Evolutionary conservation across 2,888 invertebrate species (phyloP).

Genomic region (Philopedon plagiatum): DNA sequence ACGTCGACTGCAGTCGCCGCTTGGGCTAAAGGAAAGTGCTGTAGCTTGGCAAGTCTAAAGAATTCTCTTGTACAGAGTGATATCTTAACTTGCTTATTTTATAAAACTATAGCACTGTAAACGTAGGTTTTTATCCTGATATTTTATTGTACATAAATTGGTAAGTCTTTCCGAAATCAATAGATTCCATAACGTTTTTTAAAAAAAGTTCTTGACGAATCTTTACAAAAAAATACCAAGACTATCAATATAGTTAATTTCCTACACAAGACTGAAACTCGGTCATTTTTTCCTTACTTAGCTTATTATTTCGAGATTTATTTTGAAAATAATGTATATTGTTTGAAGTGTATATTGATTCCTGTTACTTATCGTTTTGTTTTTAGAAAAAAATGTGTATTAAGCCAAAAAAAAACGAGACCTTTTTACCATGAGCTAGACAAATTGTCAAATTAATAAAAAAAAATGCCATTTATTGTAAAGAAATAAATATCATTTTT

Average conservation of each 20-base stretch:
- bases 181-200: conserved; percentile 19
- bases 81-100: neutral
- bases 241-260: neutral
- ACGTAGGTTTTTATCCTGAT: conserved; percentile 14
- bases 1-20: too few relatives aligned
- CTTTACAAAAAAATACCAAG: neutral
- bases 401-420: conserved; percentile 1
- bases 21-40: conserved; percentile 5
- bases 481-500: conserved; percentile 24
- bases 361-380: conserved; percentile 9
- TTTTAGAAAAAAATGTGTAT: conserved; percentile 2
- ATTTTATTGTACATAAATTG: conserved; percentile 4
- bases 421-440: neutral
- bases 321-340: conserved; percentile 17
- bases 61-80: neutral
- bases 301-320: neutral
- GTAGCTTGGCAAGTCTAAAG: conserved; percentile 1
- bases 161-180: neutral
- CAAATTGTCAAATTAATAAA: neutral
- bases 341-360: conserved; percentile 26
- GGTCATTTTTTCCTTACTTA: conserved; percentile 23
- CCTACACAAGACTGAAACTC: conserved; percentile 24
- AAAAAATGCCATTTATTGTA: conserved; percentile 32
- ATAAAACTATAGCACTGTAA: conserved; percentile 6
- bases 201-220: conserved; percentile 22